Percentiles rank a stretch among this genome's conserved stretches.
These are phyloP conservation scores for Solea solea DNA, from an alignment of 2,113 vertebrate genomes.

Conservation along the genomic window DNA sequence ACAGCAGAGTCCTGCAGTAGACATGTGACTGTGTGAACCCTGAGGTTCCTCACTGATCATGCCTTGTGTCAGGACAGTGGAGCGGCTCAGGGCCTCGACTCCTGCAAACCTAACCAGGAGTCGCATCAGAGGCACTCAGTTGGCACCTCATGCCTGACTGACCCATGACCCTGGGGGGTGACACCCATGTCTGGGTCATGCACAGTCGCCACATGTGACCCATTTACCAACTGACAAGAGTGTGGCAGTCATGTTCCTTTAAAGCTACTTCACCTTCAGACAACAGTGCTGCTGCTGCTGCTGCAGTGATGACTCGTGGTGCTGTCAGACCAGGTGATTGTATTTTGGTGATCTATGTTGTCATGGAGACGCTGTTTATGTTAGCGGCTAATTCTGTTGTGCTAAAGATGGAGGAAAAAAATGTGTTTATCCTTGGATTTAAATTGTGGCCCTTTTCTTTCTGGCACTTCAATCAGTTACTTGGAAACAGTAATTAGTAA, in stretches of 20 bases:
- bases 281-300: conserved; percentile 1
- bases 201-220: conserved; percentile 74
- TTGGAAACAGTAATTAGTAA: too few species aligned
- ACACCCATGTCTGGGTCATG: conserved; percentile 87
- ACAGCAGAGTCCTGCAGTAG: conserved; percentile 21
- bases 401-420: too few species aligned
- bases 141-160: conserved; percentile 88
- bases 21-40: conserved; percentile 63
- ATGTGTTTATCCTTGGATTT: too few species aligned
- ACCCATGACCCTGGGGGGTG: conserved; percentile 86
- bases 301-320: conserved; percentile 4
- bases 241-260: conserved; percentile 75
- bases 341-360: neutral
- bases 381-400: too few species aligned
- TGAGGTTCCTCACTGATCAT: conserved; percentile 45
- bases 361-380: too few species aligned
- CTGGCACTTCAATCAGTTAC: too few species aligned
- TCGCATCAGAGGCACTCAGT: conserved; percentile 78
- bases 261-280: conserved; percentile 56
- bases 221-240: conserved; percentile 79
- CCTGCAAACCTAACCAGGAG: conserved; percentile 66
- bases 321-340: neutral
- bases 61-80: conserved; percentile 61
- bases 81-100: conserved; percentile 44
- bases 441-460: too few species aligned